Percentiles rank a stretch among this genome's conserved stretches.
phyloP scores from a whole-genome alignment of 2,888 invertebrate genomes.

The Eulithis testata region DNA sequence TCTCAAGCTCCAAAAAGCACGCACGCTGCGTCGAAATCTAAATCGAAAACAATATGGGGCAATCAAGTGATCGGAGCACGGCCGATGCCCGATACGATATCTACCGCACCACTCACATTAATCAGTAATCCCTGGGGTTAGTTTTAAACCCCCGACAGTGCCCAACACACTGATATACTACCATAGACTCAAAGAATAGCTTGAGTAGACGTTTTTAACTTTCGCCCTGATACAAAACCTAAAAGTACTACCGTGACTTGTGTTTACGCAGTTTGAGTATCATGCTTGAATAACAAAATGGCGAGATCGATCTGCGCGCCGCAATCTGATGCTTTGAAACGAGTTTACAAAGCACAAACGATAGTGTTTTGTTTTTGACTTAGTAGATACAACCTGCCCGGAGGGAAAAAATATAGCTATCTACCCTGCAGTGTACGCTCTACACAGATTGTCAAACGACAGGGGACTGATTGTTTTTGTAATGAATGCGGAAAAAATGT shows the following conservation, averaged over 20 bases:
- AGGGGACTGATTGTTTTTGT: constrained; percentile 35
- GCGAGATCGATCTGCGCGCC: too few species aligned
- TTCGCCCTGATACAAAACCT: too few species aligned
- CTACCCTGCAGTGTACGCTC: constrained; percentile 9
- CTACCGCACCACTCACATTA: constrained; percentile 54
- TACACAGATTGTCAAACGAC: constrained; percentile 34
- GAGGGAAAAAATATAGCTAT: constrained; percentile 10
- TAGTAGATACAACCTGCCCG: background rate
- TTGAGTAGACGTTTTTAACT: too few species aligned
- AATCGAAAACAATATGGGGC: constrained; percentile 48
- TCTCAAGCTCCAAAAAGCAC: constrained; percentile 14
- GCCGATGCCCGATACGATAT: constrained; percentile 42
- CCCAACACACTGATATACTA: constrained; percentile 34
- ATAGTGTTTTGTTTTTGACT: too few species aligned
- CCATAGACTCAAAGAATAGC: background rate
- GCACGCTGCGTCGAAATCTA: constrained; percentile 36
- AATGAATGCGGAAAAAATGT: constrained; percentile 34
- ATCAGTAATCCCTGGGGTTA: constrained; percentile 52
- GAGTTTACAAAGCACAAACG: too few species aligned
- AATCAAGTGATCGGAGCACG: constrained; percentile 44
- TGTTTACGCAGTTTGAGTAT: too few species aligned
- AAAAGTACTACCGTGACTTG: too few species aligned
- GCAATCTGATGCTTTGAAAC: too few species aligned
- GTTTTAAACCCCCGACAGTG: constrained; percentile 47
- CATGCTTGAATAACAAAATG: too few species aligned